phyloP scores from a whole-genome alignment of 2,797 vertebrate genomes.

The Myotis findleyi region DNA sequence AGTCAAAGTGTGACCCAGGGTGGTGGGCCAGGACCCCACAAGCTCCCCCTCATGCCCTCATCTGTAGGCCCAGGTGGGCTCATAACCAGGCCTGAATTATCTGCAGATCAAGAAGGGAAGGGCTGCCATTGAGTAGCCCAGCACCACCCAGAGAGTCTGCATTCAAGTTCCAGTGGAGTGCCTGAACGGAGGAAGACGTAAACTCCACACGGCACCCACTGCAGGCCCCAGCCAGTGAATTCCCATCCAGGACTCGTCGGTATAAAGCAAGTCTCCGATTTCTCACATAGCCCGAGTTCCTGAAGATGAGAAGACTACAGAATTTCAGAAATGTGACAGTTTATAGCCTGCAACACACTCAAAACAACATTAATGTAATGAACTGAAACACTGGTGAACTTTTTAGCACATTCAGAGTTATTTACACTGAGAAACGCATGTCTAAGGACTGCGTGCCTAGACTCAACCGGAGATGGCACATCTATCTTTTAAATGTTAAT shows the following conservation, averaged over 20 bases:
- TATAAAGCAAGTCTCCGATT: slow-evolving; percentile 24
- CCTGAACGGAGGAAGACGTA: neutral
- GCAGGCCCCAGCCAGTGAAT: neutral
- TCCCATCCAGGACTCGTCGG: neutral
- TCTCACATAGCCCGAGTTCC: neutral
- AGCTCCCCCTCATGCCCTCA: neutral
- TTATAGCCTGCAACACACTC: slow-evolving; percentile 22
- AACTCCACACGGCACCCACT: neutral
- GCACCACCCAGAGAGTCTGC: neutral
- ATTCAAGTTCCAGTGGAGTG: neutral
- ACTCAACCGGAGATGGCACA: slow-evolving; percentile 20
- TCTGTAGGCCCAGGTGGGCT: neutral
- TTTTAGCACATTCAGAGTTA: slow-evolving; percentile 56
- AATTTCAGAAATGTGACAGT: neutral
- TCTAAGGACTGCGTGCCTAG: neutral
- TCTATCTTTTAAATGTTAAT: slow-evolving; percentile 57
- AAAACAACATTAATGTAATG: slow-evolving; percentile 71
- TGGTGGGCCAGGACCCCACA: too few relatives aligned
- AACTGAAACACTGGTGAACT: slow-evolving; percentile 71
- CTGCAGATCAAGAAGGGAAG: neutral
- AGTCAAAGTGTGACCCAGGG: neutral
- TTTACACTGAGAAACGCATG: slow-evolving; percentile 57
- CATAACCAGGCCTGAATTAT: neutral
- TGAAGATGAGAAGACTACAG: neutral
- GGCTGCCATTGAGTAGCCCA: neutral